A percentile compares a stretch with the other conserved stretches of the same genome.
These are phyloP conservation scores for Bombycilla garrulus DNA, from an alignment of 2,113 vertebrate genomes.

Conservation along the genomic window DNA sequence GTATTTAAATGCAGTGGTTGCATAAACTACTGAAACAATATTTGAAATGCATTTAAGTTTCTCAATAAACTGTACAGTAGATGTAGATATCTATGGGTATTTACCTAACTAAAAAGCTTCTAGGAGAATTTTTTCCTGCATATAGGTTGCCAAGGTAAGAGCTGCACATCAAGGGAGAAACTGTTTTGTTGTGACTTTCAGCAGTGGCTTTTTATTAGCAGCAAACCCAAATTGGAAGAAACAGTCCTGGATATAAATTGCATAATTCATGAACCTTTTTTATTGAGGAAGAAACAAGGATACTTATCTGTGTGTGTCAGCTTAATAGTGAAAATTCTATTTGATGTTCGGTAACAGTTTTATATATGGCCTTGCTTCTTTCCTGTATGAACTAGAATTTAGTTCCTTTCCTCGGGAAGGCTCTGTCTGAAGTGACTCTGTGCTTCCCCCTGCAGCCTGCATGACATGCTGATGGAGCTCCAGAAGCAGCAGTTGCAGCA, in stretches of 20 bases:
- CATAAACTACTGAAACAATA: neutral
- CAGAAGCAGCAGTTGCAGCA: slow-evolving; percentile 94
- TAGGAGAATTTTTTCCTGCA: neutral
- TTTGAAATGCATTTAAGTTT: neutral
- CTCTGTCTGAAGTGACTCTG: neutral
- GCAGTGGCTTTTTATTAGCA: neutral
- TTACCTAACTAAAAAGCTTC: neutral
- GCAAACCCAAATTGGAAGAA: slow-evolving; percentile 7
- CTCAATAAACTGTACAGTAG: neutral
- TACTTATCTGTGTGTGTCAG: neutral
- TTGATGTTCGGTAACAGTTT: neutral
- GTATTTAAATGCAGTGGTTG: neutral
- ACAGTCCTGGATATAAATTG: neutral
- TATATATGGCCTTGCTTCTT: neutral
- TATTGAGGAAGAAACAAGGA: neutral
- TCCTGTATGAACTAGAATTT: neutral
- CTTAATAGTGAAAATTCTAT: neutral
- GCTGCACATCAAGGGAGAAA: neutral
- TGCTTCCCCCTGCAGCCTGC: slow-evolving; percentile 78
- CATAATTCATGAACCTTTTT: neutral
- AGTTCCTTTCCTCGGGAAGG: neutral
- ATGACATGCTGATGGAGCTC: slow-evolving; percentile 93
- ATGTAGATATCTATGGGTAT: neutral
- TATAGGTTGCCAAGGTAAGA: neutral
- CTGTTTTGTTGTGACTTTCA: neutral